Conservation (phyloP, 2,888 invertebrate species). For the Heliconius aoede region DNA sequence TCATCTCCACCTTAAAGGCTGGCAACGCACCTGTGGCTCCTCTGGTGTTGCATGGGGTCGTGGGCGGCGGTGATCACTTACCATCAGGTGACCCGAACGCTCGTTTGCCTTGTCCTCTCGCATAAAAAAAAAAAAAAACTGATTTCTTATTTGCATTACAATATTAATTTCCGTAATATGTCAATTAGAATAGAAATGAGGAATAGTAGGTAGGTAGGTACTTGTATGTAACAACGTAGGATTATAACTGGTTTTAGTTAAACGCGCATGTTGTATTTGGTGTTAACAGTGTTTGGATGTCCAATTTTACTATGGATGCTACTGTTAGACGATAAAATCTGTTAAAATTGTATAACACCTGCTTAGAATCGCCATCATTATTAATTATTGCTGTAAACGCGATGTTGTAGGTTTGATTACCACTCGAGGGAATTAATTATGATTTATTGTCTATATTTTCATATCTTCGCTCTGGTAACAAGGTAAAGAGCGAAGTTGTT, state of each 20-base stretch:
- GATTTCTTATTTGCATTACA: too few relatives aligned
- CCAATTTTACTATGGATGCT: conserved; percentile 51
- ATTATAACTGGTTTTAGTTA: conserved; percentile 28
- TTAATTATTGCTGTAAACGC: neutral
- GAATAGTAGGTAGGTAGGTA: neutral
- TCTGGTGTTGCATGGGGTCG: too few relatives aligned
- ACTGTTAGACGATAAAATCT: conserved; percentile 42
- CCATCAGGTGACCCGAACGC: too few relatives aligned
- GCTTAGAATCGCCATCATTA: too few relatives aligned
- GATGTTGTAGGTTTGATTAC: neutral
- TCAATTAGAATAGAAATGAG: neutral
- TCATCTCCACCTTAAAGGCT: too few relatives aligned
- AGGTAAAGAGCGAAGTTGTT: too few relatives aligned
- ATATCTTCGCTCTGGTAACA: neutral
- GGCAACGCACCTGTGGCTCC: too few relatives aligned
- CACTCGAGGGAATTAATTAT: neutral
- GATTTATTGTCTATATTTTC: neutral
- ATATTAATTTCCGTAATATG: too few relatives aligned
- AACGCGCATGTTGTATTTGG: conserved; percentile 17
- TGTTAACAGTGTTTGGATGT: conserved; percentile 52
- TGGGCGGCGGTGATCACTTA: too few relatives aligned
- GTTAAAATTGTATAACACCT: conserved; percentile 26
- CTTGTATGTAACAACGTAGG: conserved; percentile 7
- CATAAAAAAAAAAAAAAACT: too few relatives aligned
- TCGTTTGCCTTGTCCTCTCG: too few relatives aligned